Evolutionary conservation across 1,140 invertebrate genomes (phyloP).

Genomic region (Phymastichus coffea): DNA sequence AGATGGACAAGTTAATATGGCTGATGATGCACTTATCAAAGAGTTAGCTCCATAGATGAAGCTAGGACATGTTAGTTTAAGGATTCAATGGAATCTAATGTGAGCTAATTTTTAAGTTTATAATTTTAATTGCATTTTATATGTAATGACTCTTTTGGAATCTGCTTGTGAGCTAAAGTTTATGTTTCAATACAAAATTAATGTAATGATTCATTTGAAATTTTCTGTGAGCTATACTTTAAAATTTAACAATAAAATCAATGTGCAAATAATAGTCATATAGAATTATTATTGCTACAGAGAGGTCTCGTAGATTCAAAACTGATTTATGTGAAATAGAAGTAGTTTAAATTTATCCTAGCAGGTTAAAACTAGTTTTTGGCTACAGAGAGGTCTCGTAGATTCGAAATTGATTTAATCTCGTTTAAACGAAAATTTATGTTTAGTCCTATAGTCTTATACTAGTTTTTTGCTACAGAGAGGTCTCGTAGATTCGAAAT

Average conservation of each 20-base stretch:
- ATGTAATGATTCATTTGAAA: neutral
- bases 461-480: neutral
- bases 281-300: neutral
- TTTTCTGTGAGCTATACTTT: neutral
- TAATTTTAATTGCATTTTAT: neutral
- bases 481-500: slow-evolving; percentile 8
- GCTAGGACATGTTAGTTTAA: neutral
- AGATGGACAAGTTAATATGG: too few relatives aligned
- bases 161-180: neutral
- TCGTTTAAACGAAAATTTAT: too few relatives aligned
- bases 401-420: neutral
- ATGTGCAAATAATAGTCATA: too few relatives aligned
- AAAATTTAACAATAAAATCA: neutral
- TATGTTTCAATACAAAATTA: neutral
- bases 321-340: too few relatives aligned
- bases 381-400: neutral
- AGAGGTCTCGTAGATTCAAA: slow-evolving; percentile 6
- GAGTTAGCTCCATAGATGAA: slow-evolving; percentile 5
- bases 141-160: slow-evolving; percentile 3
- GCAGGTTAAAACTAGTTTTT: too few relatives aligned
- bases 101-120: neutral
- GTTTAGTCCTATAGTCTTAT: too few relatives aligned
- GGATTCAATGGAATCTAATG: neutral
- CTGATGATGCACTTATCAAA: too few relatives aligned
- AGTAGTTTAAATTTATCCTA: too few relatives aligned